Conservation (phyloP, 2,888 invertebrate species). For the Caenorhabditis sp. region DNA sequence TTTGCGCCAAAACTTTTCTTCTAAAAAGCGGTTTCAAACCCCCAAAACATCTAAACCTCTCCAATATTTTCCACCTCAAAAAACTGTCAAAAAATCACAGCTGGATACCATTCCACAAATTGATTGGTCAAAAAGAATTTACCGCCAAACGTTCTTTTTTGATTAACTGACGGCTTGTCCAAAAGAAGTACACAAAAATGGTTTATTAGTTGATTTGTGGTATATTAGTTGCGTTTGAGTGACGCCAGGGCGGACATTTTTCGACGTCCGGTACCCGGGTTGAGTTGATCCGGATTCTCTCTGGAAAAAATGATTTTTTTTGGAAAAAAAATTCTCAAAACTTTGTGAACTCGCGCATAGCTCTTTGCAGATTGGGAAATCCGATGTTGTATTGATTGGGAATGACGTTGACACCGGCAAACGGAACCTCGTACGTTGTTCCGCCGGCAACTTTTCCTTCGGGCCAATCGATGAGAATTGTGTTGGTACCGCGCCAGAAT, state of each 20-base stretch:
- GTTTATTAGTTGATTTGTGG: too few relatives aligned
- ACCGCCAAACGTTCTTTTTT: too few relatives aligned
- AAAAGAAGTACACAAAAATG: too few relatives aligned
- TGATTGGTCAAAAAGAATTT: too few relatives aligned
- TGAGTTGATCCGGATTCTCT: conserved; percentile 56
- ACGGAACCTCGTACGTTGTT: conserved; percentile 60
- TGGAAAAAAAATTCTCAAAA: not conserved
- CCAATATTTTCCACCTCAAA: too few relatives aligned
- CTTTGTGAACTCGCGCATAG: conserved; percentile 51
- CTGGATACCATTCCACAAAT: too few relatives aligned
- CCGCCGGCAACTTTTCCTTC: conserved; percentile 62
- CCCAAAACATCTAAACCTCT: too few relatives aligned
- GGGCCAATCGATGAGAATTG: conserved; percentile 63
- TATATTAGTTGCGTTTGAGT: conserved; percentile 13
- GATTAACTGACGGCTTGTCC: too few relatives aligned
- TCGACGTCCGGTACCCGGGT: conserved; percentile 57
- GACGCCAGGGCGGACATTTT: conserved; percentile 25
- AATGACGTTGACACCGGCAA: conserved; percentile 58
- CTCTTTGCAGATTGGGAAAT: conserved; percentile 58
- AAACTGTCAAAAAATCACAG: too few relatives aligned
- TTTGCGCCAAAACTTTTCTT: too few relatives aligned
- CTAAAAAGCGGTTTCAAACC: too few relatives aligned
- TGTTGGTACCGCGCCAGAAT: conserved; percentile 63
- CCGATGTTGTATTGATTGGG: conserved; percentile 57
- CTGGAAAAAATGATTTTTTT: conserved; percentile 31